Evolutionary conservation across 2,888 invertebrate species (phyloP).

Genomic region (Tricholauxania praeusta): DNA sequence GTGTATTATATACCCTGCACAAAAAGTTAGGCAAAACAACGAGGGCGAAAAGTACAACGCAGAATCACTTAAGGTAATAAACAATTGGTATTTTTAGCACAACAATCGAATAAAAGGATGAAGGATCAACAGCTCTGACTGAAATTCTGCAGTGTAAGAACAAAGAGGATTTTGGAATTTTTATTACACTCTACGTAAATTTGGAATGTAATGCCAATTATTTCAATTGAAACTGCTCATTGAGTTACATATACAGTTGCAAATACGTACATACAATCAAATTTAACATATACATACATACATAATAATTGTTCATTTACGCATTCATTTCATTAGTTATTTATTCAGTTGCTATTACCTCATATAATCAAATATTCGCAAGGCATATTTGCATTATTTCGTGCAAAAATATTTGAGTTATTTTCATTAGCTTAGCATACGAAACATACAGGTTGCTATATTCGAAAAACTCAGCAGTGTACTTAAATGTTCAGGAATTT

Average conservation of each 20-base stretch:
- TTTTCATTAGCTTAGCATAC: too few species aligned
- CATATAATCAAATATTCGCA: too few species aligned
- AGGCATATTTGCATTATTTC: too few species aligned
- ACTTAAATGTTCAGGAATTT: too few species aligned
- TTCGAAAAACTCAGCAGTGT: too few species aligned
- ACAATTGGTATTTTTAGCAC: background rate
- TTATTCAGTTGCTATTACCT: too few species aligned
- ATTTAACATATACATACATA: too few species aligned
- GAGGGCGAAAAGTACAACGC: background rate
- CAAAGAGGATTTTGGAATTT: slow-evolving; percentile 29
- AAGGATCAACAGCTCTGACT: background rate
- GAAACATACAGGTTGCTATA: too few species aligned
- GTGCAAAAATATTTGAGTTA: too few species aligned
- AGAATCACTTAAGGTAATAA: background rate
- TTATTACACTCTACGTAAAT: slow-evolving; percentile 34
- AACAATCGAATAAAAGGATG: background rate
- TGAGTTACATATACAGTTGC: slow-evolving; percentile 25
- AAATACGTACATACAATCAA: background rate
- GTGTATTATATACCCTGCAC: too few species aligned
- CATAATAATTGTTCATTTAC: too few species aligned
- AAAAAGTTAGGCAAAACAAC: background rate
- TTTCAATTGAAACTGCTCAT: slow-evolving; percentile 46
- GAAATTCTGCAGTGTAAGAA: background rate
- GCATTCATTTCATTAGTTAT: too few species aligned
- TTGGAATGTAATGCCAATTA: slow-evolving; percentile 42